Evolutionary conservation across 2,888 invertebrate species (phyloP), one percentile per base, ranked within the genome.

Genomic region (Erynnis tages): DNA sequence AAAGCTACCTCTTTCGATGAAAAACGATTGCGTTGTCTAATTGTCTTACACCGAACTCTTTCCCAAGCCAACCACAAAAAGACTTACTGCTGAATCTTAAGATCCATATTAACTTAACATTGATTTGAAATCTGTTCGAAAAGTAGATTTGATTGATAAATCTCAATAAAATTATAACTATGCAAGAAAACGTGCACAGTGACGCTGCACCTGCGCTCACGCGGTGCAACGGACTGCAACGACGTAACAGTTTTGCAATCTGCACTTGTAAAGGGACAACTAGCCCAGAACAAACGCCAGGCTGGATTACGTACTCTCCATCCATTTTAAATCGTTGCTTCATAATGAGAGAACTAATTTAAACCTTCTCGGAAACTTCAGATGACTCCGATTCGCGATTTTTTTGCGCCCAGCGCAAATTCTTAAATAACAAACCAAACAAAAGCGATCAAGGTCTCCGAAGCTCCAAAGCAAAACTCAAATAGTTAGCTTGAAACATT

Each of bases 331-430:
- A 49, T 32, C 4, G 40, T 48, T 48, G 23, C 48, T 10, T 40
- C 48, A 49, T 49, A 32, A 49, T 49, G 48, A 40, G 40, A 40
- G 40, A 48, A 32, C 23, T 40, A 16, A 48, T 40, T 48, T 21
- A n/a, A 30, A 43, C 30, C 4, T 6, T 27, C 43, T 48, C 21
- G 23, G 23, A 32, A 21, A 40, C 30, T 40, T 49, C 30, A 17
- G 16, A 16, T 40, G 23, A 40, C 14, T 48, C 23, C 1, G 19
- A 32, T 19, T 29, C 37, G 16, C 1, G 27, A 19, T 32, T 16
- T 49, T 38, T 25, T 40, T 49, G 25, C 23, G 40, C 21, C 19
- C 21, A 30, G 38, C 17, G 23, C 29, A 30, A 11, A 40, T 40
- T 32, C 8, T 46, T 32, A 25, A 35, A 30, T 5, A 35, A 35